Evolutionary conservation across 2,113 vertebrate genomes (phyloP).

Genomic region (Aspiorhynchus laticeps): DNA sequence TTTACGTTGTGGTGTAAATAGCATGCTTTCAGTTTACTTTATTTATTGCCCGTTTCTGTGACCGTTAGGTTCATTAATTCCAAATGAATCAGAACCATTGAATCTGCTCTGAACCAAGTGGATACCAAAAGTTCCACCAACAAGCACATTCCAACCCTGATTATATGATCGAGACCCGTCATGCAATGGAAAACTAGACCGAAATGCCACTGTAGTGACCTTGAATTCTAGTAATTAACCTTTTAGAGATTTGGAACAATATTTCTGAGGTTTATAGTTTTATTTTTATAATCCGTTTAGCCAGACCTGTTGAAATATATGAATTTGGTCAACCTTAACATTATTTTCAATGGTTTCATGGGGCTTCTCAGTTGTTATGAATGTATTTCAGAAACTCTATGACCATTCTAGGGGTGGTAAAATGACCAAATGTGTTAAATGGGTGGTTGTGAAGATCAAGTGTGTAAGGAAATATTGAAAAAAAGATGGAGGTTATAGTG

Average conservation of each 20-base stretch:
- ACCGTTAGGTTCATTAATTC: conserved; percentile 58
- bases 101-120: conserved; percentile 29
- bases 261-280: conserved; percentile 19
- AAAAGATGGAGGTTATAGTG: not conserved
- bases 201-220: not conserved
- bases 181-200: not conserved
- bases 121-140: conserved; percentile 34
- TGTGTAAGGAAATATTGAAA: not conserved
- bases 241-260: not conserved
- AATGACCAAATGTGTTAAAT: not conserved
- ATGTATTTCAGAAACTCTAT: conserved; percentile 19
- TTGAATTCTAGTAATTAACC: not conserved
- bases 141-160: conserved; percentile 47
- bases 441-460: not conserved
- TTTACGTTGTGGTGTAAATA: conserved; percentile 70
- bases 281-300: conserved; percentile 16
- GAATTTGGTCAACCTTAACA: not conserved
- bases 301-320: not conserved
- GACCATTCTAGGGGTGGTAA: not conserved
- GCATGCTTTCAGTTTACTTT: conserved; percentile 67
- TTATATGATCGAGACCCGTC: conserved; percentile 5
- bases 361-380: conserved; percentile 7
- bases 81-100: conserved; percentile 51
- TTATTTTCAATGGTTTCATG: not conserved
- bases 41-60: conserved; percentile 60